A percentile compares a stretch with the other conserved stretches of the same genome.
Conservation (phyloP, 2,113 vertebrate species). For the Platycercus adscitus region DNA sequence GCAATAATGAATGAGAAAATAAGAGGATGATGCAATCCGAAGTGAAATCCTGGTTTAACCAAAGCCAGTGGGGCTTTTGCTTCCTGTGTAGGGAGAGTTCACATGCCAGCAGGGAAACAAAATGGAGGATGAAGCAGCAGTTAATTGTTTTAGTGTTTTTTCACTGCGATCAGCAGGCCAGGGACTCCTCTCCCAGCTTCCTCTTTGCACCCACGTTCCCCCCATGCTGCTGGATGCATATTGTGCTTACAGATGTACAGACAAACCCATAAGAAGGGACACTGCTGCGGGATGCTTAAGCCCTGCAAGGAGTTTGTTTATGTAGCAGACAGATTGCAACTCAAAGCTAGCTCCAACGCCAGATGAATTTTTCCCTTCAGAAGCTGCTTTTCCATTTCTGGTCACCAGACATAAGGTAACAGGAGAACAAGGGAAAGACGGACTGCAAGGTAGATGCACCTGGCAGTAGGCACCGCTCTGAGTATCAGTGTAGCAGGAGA, state of each 20-base stretch:
- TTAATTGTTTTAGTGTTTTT: neutral
- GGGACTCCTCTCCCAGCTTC: neutral
- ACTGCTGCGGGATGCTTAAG: neutral
- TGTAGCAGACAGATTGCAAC: neutral
- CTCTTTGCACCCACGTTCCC: neutral
- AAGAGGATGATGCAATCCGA: neutral
- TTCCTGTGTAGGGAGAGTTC: neutral
- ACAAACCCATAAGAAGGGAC: neutral
- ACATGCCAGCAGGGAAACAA: neutral
- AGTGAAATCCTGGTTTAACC: neutral
- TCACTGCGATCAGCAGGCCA: neutral
- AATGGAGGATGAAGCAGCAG: neutral
- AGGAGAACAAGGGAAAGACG: neutral
- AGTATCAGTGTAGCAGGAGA: neutral
- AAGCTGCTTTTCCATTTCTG: conserved; percentile 6
- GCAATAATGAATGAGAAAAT: neutral
- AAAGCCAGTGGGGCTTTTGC: neutral
- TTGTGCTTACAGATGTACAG: accelerated
- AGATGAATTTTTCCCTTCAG: neutral
- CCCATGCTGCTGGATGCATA: neutral
- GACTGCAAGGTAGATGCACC: neutral
- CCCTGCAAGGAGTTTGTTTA: neutral
- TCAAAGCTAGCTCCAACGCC: neutral
- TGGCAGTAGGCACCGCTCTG: neutral
- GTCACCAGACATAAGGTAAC: neutral